phyloP scores from a whole-genome alignment of 1,140 invertebrate species.

The Globodera rostochiensis region DNA sequence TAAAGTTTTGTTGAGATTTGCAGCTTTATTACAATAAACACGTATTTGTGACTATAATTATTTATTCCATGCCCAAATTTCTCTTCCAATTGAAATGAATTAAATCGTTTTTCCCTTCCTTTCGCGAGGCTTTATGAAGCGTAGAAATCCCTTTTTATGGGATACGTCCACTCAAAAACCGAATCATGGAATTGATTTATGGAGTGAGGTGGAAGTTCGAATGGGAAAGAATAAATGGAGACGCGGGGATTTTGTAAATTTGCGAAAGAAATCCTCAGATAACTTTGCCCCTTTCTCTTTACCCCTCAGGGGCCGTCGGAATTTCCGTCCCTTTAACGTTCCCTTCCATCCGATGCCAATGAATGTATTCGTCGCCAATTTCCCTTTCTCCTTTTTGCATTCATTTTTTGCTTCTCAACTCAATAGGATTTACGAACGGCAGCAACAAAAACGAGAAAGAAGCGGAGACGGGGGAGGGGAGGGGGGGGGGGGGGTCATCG shows the following conservation, averaged over 20 bases:
- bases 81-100: background rate
- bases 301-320: background rate
- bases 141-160: constrained; percentile 3
- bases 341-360: too few species aligned
- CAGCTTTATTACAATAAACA: background rate
- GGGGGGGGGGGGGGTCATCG: background rate
- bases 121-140: background rate
- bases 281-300: background rate
- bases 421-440: background rate
- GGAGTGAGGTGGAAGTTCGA: background rate
- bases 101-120: background rate
- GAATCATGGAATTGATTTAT: background rate
- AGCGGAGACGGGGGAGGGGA: background rate
- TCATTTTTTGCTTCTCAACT: too few species aligned
- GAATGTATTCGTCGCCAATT: too few species aligned
- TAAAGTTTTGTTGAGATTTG: background rate
- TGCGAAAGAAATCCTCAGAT: too few species aligned
- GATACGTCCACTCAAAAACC: background rate
- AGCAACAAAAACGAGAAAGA: background rate
- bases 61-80: background rate
- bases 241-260: too few species aligned
- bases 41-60: background rate
- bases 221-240: background rate
- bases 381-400: too few species aligned
- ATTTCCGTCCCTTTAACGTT: background rate